Base-by-base conservation (phyloP, 2,113 vertebrate species). In the Ptilorrhoa leucosticta region DNA sequence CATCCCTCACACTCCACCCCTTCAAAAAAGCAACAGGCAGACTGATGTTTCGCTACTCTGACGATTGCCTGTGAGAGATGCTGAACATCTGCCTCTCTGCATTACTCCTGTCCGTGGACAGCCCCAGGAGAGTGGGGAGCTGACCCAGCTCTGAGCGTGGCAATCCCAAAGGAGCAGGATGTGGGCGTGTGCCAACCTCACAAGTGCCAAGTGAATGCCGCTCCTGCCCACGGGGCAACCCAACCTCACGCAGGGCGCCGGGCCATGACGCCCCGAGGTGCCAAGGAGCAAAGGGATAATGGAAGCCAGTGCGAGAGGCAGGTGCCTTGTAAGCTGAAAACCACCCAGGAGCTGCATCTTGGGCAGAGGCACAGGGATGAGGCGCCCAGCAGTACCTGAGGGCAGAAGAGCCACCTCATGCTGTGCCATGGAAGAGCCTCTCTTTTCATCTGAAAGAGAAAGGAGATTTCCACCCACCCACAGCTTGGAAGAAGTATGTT, bases 231-330 rank as follows among this genome's bases (percentile, higher is more conserved):
- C 0, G 0, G 83, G 64, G 35, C 56, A 77, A 23, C 56, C 40
- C 54, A 90, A 53, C 84, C 78, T 91, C 3, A 0, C 0, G 0
- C 44, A 58, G 33, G 87, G 72, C 5, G 0, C 68, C 1, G 0
- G 45, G 77, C 87, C 84, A 81, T 6, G 2, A 22, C 0, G 1
- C 68, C n/a, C n/a, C 0, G 0, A 77, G 50, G 18, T 42, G 81
- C 20, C 83, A 66, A 83, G 71, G 5, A 53, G n/a, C 50, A 40
- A 73, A 57, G 45, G 54, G 54, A 22, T 24, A 30, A 31, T 6
- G 1, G 70, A 70, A 81, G 37, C 42, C 5, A 3, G 54, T 0
- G 0, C 20, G 50, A 89, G 15, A 96, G 20, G 47, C 81, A 96
- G 90, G 81, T 84, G 87, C 39, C 51, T 78, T 56, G 73, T 81